phyloP scores from a whole-genome alignment of 2,888 invertebrate genomes.

The Bursaphelenchus okinawaensis region DNA sequence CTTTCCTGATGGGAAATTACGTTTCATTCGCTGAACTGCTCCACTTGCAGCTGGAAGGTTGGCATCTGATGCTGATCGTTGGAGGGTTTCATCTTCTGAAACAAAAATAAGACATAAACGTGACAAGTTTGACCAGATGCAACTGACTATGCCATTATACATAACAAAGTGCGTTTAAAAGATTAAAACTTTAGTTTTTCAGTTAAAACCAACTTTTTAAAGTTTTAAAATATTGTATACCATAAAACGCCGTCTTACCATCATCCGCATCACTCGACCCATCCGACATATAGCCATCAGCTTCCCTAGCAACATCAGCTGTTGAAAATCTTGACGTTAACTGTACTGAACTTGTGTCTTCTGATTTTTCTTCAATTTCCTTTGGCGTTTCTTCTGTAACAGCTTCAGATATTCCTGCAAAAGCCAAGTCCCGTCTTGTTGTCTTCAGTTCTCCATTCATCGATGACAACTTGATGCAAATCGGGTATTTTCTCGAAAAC shows the following conservation, averaged over 20 bases:
- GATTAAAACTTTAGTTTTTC: too few species aligned
- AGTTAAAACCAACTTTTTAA: too few species aligned
- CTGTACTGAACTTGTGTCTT: too few species aligned
- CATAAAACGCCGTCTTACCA: background rate
- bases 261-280: conserved; percentile 6
- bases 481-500: conserved; percentile 92
- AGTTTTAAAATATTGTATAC: background rate
- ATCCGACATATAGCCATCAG: conserved; percentile 26
- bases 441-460: conserved; percentile 22
- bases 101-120: too few species aligned
- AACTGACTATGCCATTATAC: too few species aligned
- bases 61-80: conserved; percentile 13
- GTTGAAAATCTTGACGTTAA: background rate
- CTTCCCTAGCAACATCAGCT: conserved; percentile 22
- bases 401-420: conserved; percentile 3
- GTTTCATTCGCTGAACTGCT: background rate
- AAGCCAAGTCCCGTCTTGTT: background rate
- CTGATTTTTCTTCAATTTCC: conserved; percentile 5
- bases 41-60: background rate
- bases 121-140: too few species aligned
- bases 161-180: too few species aligned
- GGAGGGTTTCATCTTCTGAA: background rate
- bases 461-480: conserved; percentile 66
- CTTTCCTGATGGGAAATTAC: background rate
- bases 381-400: conserved; percentile 4